A percentile compares a stretch with the other conserved stretches of the same genome.
phyloP scores from a whole-genome alignment of 2,888 invertebrate genomes.

The Orthonychiurus folsomi region DNA sequence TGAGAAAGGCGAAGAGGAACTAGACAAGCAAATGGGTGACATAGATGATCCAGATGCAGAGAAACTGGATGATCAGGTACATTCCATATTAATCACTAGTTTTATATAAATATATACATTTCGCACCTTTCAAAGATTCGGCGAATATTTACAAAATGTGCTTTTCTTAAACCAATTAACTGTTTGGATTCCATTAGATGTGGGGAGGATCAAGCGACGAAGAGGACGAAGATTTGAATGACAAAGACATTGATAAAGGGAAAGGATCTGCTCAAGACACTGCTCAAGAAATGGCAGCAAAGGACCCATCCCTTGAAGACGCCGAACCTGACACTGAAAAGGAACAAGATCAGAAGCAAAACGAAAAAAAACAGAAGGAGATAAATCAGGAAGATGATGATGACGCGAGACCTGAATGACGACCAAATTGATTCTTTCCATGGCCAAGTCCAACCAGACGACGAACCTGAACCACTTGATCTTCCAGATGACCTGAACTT shows the following conservation, averaged over 20 bases:
- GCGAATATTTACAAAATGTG: no score
- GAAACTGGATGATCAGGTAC: constrained; percentile 51
- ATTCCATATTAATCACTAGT: neutral
- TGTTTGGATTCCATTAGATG: constrained; percentile 44
- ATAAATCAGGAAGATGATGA: constrained; percentile 50
- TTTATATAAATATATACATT: neutral
- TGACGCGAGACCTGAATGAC: constrained; percentile 49
- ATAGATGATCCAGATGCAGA: constrained; percentile 71
- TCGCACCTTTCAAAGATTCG: no score
- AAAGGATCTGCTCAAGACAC: constrained; percentile 48
- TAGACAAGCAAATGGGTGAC: constrained; percentile 95
- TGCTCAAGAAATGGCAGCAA: constrained; percentile 46
- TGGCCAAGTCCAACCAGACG: constrained; percentile 62
- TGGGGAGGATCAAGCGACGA: constrained; percentile 64
- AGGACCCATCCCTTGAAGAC: constrained; percentile 28
- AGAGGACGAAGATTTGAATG: constrained; percentile 57
- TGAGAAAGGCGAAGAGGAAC: constrained; percentile 62
- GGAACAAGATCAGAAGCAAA: constrained; percentile 21
- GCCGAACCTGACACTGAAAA: constrained; percentile 44
- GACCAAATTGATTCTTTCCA: constrained; percentile 63
- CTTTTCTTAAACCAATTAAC: no score
- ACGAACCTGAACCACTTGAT: constrained; percentile 78
- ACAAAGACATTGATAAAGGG: constrained; percentile 47
- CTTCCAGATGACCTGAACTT: constrained; percentile 76
- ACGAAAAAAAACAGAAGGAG: constrained; percentile 43